Percentiles rank a stretch among this genome's conserved stretches.
Evolutionary conservation across 64 coral and sea anemone genomes (phyloP).

Genomic region (Montipora cactus): DNA sequence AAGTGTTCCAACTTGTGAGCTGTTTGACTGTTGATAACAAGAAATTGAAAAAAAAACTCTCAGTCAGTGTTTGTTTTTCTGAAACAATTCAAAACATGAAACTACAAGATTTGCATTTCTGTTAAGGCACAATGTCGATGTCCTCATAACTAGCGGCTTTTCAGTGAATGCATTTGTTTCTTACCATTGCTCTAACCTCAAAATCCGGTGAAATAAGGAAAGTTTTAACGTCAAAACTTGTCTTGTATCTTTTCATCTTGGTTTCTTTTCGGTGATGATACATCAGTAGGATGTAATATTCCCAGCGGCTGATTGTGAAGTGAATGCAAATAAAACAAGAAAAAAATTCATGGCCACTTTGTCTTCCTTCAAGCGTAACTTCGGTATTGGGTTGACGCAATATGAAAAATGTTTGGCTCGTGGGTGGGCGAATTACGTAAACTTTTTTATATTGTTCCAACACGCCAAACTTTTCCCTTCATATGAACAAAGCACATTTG

Average conservation of each 20-base stretch:
- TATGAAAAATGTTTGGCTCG: conserved; percentile 11
- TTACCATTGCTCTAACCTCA: neutral
- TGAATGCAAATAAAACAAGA: neutral
- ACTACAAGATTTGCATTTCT: conserved; percentile 15
- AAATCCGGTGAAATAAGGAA: neutral
- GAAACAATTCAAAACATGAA: conserved; percentile 25
- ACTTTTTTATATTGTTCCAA: neutral
- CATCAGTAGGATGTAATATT: neutral
- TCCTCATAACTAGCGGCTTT: neutral
- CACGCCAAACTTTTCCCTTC: neutral
- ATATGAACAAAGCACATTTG: neutral
- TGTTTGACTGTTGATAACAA: neutral
- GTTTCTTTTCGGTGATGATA: neutral
- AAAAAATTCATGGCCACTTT: neutral
- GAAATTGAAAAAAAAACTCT: neutral
- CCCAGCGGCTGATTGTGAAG: neutral
- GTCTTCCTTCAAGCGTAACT: conserved; percentile 3
- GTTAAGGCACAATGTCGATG: neutral
- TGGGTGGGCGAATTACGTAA: neutral
- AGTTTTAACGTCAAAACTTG: neutral
- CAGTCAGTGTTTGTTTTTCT: conserved; percentile 1
- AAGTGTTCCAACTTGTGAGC: neutral
- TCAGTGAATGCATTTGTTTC: neutral
- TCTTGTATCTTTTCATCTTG: neutral
- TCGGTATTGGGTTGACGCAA: neutral